Conservation (phyloP, 2,888 invertebrate species). For the Coenonympha arcania region DNA sequence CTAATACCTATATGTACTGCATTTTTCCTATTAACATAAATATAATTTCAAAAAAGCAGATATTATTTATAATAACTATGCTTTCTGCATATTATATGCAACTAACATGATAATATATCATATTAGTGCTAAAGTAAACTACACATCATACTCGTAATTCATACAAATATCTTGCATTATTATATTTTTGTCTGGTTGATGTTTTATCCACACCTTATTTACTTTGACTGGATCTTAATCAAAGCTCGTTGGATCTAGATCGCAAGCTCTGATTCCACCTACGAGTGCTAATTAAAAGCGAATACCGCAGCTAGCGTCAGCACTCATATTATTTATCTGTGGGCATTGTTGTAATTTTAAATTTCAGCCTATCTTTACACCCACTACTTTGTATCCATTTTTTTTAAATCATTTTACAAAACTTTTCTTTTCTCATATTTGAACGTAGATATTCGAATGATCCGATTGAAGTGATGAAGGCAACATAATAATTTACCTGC, state of each 20-base stretch:
- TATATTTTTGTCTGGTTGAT: neutral
- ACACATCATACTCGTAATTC: too few species aligned
- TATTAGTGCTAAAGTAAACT: too few species aligned
- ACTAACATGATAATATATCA: too few species aligned
- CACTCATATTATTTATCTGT: neutral
- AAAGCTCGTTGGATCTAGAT: conserved; percentile 2
- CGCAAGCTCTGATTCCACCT: conserved; percentile 2
- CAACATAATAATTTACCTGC: too few species aligned
- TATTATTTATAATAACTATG: too few species aligned
- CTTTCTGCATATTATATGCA: too few species aligned
- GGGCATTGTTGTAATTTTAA: neutral
- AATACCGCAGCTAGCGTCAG: neutral
- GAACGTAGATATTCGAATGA: too few species aligned
- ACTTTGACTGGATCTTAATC: conserved; percentile 1
- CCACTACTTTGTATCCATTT: neutral
- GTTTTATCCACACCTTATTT: neutral
- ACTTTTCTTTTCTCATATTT: neutral
- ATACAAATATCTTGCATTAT: too few species aligned
- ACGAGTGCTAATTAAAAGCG: conserved; percentile 5
- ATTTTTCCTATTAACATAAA: too few species aligned
- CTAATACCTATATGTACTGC: too few species aligned
- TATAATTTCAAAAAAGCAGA: too few species aligned
- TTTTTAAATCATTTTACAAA: neutral
- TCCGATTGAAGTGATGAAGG: too few species aligned
- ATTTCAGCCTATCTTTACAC: neutral